Base-by-base conservation (phyloP, 2,113 vertebrate species). In the Phocoena sinus region DNA sequence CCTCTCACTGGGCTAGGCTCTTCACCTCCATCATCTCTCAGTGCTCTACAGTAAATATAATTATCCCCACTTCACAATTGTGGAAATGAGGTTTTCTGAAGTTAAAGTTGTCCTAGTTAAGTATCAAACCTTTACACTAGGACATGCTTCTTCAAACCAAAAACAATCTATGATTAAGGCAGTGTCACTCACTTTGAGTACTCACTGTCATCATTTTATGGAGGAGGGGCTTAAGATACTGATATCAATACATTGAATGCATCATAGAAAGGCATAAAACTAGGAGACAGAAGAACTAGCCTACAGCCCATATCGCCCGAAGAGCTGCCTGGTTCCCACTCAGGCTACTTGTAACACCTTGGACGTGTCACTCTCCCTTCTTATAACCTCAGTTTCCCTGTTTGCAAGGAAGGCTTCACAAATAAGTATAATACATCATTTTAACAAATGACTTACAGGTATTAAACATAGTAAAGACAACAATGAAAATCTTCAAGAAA, bases 401-500 rank as follows among this genome's bases (percentile, higher is more conserved):
- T 67, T 41, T 85, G 36, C 77, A 95, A 93, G 94, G 26, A 77
- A 79, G 6, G 20, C 65, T 85, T 82, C 50, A 47, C 71, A 62
- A 41, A 1, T 94, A n/a, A 97, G 36, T 60, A 11, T 18, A 38
- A 71, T 21, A 26, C 41, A 70, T 38, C 58, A 84, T 63, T 84
- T 94, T 82, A 92, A 93, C 47, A 95, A 89, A 82, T 36, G 9
- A 91, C 53, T 88, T 33, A 26, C 28, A 60, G 13, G 28, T 50
- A 94, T 38, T 56, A 76, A 82, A 77, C 53, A 82, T 5, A 76
- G 41, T 83, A 91, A 90, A 90, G 26, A 79, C 17, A 74, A 60
- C 31, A 95, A 83, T 79, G 58, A 60, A 81, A 86, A 83, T 50
- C 71, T 81, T 82, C 20, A 77, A 94, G 86, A 96, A 80, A 93